phyloP scores from a whole-genome alignment of 2,797 vertebrate genomes.

The Acanthopagrus latus region DNA sequence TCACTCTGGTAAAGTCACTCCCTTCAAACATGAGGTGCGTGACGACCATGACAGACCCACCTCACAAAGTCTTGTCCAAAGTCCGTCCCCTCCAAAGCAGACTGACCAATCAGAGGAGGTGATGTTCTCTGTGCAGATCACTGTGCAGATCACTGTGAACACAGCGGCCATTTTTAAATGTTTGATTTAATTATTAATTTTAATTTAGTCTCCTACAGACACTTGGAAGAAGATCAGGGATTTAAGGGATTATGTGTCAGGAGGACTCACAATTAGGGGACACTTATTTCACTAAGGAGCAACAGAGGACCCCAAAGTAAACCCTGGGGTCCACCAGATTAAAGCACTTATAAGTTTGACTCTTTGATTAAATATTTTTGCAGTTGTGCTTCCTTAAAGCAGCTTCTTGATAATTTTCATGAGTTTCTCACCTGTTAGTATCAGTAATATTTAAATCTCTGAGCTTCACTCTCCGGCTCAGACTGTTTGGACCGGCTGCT shows the following conservation, averaged over 20 bases:
- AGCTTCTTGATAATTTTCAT: not conserved
- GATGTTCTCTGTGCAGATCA: constrained; percentile 67
- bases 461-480: not conserved
- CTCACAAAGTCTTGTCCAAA: constrained; percentile 73
- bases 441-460: no score
- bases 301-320: not conserved
- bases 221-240: not conserved
- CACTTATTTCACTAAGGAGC: not conserved
- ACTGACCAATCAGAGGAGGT: constrained; percentile 81
- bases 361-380: no score
- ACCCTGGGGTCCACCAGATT: not conserved
- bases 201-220: not conserved
- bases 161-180: constrained; percentile 29
- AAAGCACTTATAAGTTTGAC: not conserved
- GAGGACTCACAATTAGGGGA: not conserved
- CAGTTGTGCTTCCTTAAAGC: not conserved
- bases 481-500: constrained; percentile 6
- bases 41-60: constrained; percentile 72
- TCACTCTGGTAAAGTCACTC: constrained; percentile 31
- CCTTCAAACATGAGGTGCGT: constrained; percentile 67
- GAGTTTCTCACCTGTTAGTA: not conserved
- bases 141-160: constrained; percentile 13
- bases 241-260: not conserved
- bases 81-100: constrained; percentile 74
- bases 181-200: not conserved